Percentiles rank a stretch among this genome's conserved stretches.
Conservation (phyloP, 1,140 invertebrate genomes). For the Drosophila sulfurigaster region DNA sequence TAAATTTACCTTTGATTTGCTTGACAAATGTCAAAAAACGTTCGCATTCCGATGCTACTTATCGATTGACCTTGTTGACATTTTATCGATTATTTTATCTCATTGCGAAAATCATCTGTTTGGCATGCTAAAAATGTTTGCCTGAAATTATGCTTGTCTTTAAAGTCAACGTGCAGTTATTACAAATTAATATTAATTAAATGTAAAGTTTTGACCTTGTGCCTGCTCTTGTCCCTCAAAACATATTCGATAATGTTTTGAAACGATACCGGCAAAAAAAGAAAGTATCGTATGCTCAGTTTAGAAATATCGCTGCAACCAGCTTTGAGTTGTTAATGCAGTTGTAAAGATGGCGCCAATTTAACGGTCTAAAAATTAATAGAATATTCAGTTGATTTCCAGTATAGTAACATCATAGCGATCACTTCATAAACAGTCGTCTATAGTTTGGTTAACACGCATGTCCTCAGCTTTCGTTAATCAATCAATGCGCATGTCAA, state of each 20-base stretch:
- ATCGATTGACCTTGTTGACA: not conserved
- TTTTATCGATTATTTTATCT: not conserved
- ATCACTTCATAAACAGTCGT: not conserved
- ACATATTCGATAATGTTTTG: not conserved
- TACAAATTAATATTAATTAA: not conserved
- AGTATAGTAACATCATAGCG: not conserved
- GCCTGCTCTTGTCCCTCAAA: not conserved
- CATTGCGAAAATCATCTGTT: not conserved
- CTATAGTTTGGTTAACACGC: not conserved
- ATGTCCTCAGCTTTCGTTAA: not conserved
- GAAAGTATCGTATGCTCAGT: not conserved
- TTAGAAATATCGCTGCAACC: not conserved
- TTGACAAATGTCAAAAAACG: not conserved
- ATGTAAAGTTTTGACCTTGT: not conserved
- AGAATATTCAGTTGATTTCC: not conserved
- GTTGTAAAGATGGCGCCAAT: not conserved
- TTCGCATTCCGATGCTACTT: not conserved
- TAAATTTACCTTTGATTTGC: too few species aligned
- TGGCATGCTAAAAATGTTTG: not conserved
- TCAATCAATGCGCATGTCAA: constrained; percentile 62
- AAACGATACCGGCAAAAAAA: constrained; percentile 1
- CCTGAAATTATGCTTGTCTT: not conserved
- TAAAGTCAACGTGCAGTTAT: not conserved
- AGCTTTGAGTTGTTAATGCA: not conserved
- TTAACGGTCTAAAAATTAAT: not conserved